phyloP scores from a whole-genome alignment of 2,888 invertebrate species.

The Eutolmus rufibarbis region DNA sequence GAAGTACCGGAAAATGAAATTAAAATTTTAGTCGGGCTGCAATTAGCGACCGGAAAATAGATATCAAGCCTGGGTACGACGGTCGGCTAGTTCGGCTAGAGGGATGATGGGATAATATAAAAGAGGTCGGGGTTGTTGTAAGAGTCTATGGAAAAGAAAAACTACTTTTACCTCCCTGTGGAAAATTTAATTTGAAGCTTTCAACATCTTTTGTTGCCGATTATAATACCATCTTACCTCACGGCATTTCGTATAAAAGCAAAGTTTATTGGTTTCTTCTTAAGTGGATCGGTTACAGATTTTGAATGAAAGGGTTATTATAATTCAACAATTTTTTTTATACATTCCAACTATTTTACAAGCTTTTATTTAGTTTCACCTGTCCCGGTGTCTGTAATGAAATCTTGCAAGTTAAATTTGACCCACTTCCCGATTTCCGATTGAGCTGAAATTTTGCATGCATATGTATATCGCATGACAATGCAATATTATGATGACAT shows the following conservation, averaged over 20 bases:
- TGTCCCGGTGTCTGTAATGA: too few relatives aligned
- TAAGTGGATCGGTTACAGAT: not conserved
- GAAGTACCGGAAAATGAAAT: conserved; percentile 27
- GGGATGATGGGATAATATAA: not conserved
- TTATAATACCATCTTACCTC: not conserved
- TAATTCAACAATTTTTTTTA: not conserved
- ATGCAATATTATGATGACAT: too few relatives aligned
- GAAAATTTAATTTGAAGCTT: not conserved
- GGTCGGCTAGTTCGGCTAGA: not conserved
- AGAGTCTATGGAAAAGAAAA: not conserved
- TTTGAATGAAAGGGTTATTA: not conserved
- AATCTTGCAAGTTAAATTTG: too few relatives aligned
- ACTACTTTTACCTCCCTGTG: not conserved
- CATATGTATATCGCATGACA: too few relatives aligned
- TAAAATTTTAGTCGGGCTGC: conserved; percentile 23
- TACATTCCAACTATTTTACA: not conserved
- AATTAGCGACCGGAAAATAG: conserved; percentile 26
- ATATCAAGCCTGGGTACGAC: not conserved
- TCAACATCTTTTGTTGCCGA: not conserved
- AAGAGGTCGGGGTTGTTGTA: not conserved
- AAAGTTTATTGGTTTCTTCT: not conserved
- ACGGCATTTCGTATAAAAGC: not conserved
- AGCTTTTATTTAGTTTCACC: too few relatives aligned
- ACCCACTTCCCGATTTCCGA: too few relatives aligned
- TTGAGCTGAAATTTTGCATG: too few relatives aligned